Evolutionary conservation across 2,888 invertebrate genomes (phyloP), one percentile per base, ranked within the genome.

Genomic region (Schizotus pectinicornis): DNA sequence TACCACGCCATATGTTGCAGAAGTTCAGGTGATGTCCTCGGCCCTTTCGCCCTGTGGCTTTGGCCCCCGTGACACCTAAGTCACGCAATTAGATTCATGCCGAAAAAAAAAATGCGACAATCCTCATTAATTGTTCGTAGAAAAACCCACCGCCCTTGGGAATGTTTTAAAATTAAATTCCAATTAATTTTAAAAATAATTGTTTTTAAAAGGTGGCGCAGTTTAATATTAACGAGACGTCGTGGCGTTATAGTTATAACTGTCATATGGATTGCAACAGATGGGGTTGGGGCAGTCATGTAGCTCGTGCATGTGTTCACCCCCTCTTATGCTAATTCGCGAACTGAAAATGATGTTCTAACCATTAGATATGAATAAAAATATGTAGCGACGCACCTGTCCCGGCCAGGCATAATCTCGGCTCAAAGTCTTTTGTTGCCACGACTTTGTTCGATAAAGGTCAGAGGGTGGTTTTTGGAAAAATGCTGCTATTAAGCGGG

Each of bases 281-380:
- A 55, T 59, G 59, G 51, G 47, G 48, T 58, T 58, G 35, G 49
- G 41, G 43, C 43, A 54, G 36, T 56, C 50, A 50, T 48, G 45
- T 58, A 49, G 45, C 56, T 52, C 55, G 50, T 62, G 61, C 61
- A 59, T 59, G 59, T 57, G 57, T 55, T 54, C 57, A 59, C 64
- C 64, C 61, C 63, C 62, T 57, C 59, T 62, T 68, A 68, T 68
- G 68, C 58, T 68, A 68, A 68, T 68, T 67, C 64, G 64, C 63
- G 61, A 67, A 66, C 49, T 65, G 65, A 65, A 65, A 63, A 64
- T 59, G 58, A 65, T 67, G 64, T 64, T 59, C 52, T 65, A 54
- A 22, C 41, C 47, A 51, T 59, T 45, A 56, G 47, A 55, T 51
- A 49, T 55, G 55, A 59, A 56, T 56, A 55, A 50, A 37, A 55